Conservation (phyloP, 2,888 invertebrate genomes). For the Bellardia pandia region DNA sequence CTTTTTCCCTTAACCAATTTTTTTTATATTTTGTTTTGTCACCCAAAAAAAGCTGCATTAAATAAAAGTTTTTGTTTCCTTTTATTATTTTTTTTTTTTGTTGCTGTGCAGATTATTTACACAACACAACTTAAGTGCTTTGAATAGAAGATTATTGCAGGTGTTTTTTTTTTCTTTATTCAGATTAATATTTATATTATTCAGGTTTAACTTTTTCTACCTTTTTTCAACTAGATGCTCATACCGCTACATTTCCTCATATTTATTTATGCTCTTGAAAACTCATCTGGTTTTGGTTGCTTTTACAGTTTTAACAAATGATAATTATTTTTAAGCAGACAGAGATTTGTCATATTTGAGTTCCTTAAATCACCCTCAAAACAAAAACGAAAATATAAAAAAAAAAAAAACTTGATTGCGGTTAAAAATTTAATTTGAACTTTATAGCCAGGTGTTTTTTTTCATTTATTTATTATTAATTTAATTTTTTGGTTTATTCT, state of each 20-base stretch:
- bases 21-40: neutral
- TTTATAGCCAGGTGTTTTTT: neutral
- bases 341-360: slow-evolving; percentile 43
- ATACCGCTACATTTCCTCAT: neutral
- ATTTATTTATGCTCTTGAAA: neutral
- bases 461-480: neutral
- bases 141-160: slow-evolving; percentile 32
- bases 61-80: slow-evolving; percentile 9
- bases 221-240: neutral
- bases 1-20: neutral
- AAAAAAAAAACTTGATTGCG: neutral
- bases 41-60: neutral
- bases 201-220: slow-evolving; percentile 14
- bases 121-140: slow-evolving; percentile 16
- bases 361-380: neutral
- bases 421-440: slow-evolving; percentile 17
- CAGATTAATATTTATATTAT: slow-evolving; percentile 22
- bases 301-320: slow-evolving; percentile 19
- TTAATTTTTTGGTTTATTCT: neutral
- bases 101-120: neutral
- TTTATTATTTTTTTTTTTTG: neutral
- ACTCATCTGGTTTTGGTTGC: neutral
- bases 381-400: neutral
- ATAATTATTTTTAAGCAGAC: slow-evolving; percentile 26
- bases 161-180: slow-evolving; percentile 6